Base-by-base conservation (phyloP, 2,113 vertebrate genomes). In the Trogon melanurus region DNA sequence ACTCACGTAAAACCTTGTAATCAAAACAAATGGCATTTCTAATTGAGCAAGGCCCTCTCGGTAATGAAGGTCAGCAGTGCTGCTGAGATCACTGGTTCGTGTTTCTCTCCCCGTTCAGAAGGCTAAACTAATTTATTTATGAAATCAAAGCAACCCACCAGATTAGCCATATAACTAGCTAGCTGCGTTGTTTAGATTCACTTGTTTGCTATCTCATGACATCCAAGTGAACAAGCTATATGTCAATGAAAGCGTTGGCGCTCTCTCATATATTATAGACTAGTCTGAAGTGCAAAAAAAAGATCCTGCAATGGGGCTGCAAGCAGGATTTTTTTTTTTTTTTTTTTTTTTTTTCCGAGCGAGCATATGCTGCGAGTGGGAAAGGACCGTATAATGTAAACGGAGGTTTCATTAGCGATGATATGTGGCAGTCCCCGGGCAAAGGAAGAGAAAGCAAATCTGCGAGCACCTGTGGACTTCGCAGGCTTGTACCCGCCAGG, bases 211-310 rank as follows among this genome's bases (percentile, higher is more conserved):
- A 95, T 85, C 94, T 96, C 85, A 62, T 97, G 95, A 97, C 96
- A 97, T 89, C 93, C 91, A 97, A 96, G 95, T 97, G 97, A 96
- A 97, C 96, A 97, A 96, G 82, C 96, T 95, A 96, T 96, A 96
- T 96, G 97, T 95, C 95, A 95, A 73, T 71, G 96, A 96, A 97
- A 96, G 95, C 93, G 93, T 96, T 97, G 96, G 96, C 92, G 90
- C 94, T 95, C 81, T 91, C 86, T 67, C 94, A 38, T 96, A 76
- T 70, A 93, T 91, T 97, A 96, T 91, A 97, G 89, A 91, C 86
- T 96, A 88, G 70, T 84, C 53, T 93, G 84, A 96, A 96, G 92
- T 95, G 97, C 86, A 97, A 95, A 95, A 97, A 73, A 78, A 60
- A 47, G 72, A 92, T 94, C 60, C 67, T 90, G 92, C 83, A 96